Evolutionary conservation across 2,888 invertebrate genomes (phyloP), one percentile per base, ranked within the genome.

Genomic region (Xylota segnis): DNA sequence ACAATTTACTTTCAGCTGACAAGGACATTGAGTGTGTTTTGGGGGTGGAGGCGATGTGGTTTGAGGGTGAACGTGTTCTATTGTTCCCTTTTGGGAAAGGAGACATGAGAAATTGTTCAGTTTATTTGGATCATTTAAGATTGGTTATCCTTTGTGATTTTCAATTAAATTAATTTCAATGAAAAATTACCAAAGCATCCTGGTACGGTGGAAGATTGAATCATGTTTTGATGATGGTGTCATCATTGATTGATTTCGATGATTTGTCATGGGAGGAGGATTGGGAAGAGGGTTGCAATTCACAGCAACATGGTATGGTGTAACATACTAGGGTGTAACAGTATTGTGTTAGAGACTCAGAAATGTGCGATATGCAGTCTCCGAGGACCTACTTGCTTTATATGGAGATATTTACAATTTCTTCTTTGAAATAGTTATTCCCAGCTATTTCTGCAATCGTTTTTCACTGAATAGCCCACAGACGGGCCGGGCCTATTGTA

Each of bases 91-190:
- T 37, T 47, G n/a, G n/a, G 23, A 40, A 70, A 70, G 43, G 43
- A 72, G 71, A 82, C 86, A 82, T 86, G 86, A 86, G 86, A 86
- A 72, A 86, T 86, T 72, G 86, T 76, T 82, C 29, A 86, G 82
- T 82, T 86, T 86, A 82, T 86, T 86, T 86, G 82, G 86, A 86
- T 86, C 86, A 86, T 86, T 86, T 86, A 82, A 72, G 86, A 86
- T 86, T 86, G 86, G 86, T 82, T 86, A 86, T 86, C 86, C 86
- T 81, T 86, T 82, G 82, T 82, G 82, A 82, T 82, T 86, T 86
- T 86, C 86, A 86, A 82, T 86, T 82, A 86, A 86, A 86, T 86
- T 72, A 66, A 86, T 86, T 86, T 86, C 47, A 66, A 86, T 86
- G 86, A 86, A 86, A 86, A 86, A 86, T 86, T 77, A 82, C 81